A percentile compares a stretch with the other conserved stretches of the same genome.
phyloP scores from a whole-genome alignment of 2,113 vertebrate species.

The Mormoops blainvillei region DNA sequence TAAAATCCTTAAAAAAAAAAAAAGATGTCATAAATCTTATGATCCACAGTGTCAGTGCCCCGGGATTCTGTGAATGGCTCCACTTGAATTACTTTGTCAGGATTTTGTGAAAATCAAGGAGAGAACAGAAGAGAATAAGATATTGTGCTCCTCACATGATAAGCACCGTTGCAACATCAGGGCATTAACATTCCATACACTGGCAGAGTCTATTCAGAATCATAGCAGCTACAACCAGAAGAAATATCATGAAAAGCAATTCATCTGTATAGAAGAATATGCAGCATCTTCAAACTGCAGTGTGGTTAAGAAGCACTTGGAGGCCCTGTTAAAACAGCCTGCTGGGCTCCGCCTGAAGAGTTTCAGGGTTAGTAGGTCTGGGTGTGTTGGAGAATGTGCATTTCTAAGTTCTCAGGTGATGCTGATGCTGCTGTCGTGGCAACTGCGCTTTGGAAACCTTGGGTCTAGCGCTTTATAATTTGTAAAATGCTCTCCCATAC shows the following conservation, averaged over 20 bases:
- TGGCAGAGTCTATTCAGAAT: background rate
- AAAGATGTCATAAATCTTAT: background rate
- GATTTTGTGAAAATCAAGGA: background rate
- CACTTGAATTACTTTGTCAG: background rate
- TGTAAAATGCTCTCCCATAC: background rate
- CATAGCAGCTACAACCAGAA: background rate
- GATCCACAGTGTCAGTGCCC: background rate
- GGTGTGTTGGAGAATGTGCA: background rate
- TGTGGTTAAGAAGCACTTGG: background rate
- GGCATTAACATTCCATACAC: background rate
- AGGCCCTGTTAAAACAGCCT: background rate
- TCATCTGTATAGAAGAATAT: background rate
- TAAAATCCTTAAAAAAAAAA: too few relatives aligned
- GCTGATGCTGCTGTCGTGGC: background rate
- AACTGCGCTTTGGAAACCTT: background rate
- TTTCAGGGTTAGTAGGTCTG: background rate
- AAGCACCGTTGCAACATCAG: background rate
- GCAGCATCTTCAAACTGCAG: background rate
- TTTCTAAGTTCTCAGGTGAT: background rate
- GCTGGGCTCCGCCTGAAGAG: background rate
- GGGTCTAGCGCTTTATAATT: background rate
- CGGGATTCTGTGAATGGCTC: background rate
- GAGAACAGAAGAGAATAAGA: background rate
- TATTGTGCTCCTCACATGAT: background rate
- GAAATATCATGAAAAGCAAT: slow-evolving; percentile 9